phyloP scores from a whole-genome alignment of 2,113 vertebrate species.

The Macaca nemestrina region DNA sequence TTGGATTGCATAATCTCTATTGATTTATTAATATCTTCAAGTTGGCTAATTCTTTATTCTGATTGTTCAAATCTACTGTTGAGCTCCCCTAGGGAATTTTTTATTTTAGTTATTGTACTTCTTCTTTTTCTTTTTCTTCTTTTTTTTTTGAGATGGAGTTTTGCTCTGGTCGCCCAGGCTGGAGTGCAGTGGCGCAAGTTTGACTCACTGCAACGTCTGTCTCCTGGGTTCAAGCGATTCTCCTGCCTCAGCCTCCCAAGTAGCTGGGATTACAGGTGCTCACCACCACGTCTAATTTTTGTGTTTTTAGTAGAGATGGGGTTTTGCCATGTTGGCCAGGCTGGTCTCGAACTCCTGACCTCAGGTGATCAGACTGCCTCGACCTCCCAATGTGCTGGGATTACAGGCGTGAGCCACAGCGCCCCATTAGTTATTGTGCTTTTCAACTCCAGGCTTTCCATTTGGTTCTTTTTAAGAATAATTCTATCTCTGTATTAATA shows the following conservation, averaged over 20 bases:
- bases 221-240: not conserved
- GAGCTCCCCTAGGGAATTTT: not conserved
- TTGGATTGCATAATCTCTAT: not conserved
- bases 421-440: not conserved
- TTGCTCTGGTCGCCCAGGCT: too few relatives aligned
- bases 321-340: not conserved
- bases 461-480: not conserved
- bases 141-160: too few relatives aligned
- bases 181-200: too few relatives aligned
- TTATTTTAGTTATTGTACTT: not conserved
- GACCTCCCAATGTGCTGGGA: not conserved
- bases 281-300: not conserved
- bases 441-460: not conserved
- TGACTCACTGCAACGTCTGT: not conserved
- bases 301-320: not conserved
- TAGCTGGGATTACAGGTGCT: not conserved
- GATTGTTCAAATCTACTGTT: not conserved
- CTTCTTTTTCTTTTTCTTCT: too few relatives aligned
- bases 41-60: not conserved
- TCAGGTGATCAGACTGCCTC: not conserved
- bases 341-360: not conserved
- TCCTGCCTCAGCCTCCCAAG: not conserved
- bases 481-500: not conserved
- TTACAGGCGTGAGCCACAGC: not conserved
- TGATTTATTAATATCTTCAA: not conserved